These are phyloP conservation scores for Epinephelus fuscoguttatus DNA, from an alignment of 2,113 vertebrate species.

Conservation along the genomic window DNA sequence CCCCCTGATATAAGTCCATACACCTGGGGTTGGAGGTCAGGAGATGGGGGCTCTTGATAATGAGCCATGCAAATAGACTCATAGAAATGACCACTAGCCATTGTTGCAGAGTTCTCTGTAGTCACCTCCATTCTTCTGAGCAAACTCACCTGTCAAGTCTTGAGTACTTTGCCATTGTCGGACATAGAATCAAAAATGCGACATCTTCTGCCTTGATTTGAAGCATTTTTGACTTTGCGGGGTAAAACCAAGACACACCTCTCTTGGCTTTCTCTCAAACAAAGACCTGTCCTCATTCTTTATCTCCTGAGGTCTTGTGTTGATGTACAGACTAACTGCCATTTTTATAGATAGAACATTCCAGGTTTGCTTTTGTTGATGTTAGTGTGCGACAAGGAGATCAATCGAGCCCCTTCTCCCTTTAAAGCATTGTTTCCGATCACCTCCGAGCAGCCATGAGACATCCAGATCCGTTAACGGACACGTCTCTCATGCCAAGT, in stretches of 20 bases:
- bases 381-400: slow-evolving; percentile 54
- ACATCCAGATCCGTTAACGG: slow-evolving; percentile 22
- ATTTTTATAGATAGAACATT: slow-evolving; percentile 83
- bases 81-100: slow-evolving; percentile 65
- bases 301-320: slow-evolving; percentile 61
- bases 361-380: slow-evolving; percentile 72
- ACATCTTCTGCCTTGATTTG: slow-evolving; percentile 61
- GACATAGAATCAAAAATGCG: slow-evolving; percentile 65
- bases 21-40: slow-evolving; percentile 61
- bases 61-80: slow-evolving; percentile 74
- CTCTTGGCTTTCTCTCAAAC: slow-evolving; percentile 51
- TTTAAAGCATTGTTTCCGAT: slow-evolving; percentile 71
- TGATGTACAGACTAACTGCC: slow-evolving; percentile 78
- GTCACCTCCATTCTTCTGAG: slow-evolving; percentile 62
- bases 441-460: slow-evolving; percentile 21
- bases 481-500: slow-evolving; percentile 42
- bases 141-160: slow-evolving; percentile 51
- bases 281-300: slow-evolving; percentile 45
- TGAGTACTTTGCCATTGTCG: slow-evolving; percentile 44
- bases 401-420: slow-evolving; percentile 62
- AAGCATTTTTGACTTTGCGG: slow-evolving; percentile 70
- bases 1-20: slow-evolving; percentile 4
- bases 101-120: slow-evolving; percentile 60
- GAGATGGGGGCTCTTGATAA: slow-evolving; percentile 59
- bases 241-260: slow-evolving; percentile 53